Evolutionary conservation across 2,888 invertebrate species (phyloP), one percentile per base, ranked within the genome.

Genomic region (Heliconius erato): DNA sequence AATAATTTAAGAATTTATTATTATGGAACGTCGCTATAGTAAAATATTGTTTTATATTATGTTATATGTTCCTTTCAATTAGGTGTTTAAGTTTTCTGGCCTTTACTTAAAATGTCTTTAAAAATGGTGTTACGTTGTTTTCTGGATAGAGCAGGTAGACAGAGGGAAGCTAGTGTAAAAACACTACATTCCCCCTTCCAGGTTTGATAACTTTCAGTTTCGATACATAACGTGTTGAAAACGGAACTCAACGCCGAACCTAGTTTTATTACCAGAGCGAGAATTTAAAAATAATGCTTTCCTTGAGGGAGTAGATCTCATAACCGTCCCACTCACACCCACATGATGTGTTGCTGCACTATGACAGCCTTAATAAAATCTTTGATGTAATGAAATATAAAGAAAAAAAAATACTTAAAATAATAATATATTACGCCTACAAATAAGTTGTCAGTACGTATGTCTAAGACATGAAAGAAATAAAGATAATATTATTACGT

Each of bases 1-100:
- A 67, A 78, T 68, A 63, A 63, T 76, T 76, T 76, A 76, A 63
- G 76, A 26, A 40, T 35, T 54, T 35, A 63, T 76, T 76, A 40
- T n/a, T n/a, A 76, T 35, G 63, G 9, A 63, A 63, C 32, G 63
- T n/a, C 32, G 14, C 14, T 12, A n/a, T 35, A 49, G 28, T 28
- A 49, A 49, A 26, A 19, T 40, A 40, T 72, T 44, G 16, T n/a
- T 26, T 14, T 23, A 19, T 35, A 40, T 71, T 12, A 12, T 40
- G 14, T 40, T n/a, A 72, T 35, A 71, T 65, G 12, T 12, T 1
- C n/a, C 26, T 26, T 65, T 65, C 26, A 65, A 65, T 26, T 26
- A 67, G 28, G 28, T 67, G 16, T 26, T 68, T 16, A 9, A 19
- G 2, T 5, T 32, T 3, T 68, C 19, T 32, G 32, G 7, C 19